Evolutionary conservation across 2,113 vertebrate species (phyloP), one percentile per base, ranked within the genome.

Genomic region (Hydropotes inermis): DNA sequence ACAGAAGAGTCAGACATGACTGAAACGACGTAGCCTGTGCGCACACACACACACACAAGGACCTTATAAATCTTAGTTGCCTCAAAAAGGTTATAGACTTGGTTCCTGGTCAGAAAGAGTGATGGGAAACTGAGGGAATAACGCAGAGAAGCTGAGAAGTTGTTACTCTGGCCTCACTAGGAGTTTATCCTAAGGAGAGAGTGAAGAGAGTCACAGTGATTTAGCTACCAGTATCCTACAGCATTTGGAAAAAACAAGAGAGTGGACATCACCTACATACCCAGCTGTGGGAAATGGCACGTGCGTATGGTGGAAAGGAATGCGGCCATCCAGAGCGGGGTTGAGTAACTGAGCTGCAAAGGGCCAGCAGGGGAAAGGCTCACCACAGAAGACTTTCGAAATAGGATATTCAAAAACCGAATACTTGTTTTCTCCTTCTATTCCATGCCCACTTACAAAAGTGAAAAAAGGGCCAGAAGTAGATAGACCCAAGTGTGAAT

Each of bases 201-300:
- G 16, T 30, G 21, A 87, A 74, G 27, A 67, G 36, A 58, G 28
- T 78, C 57, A 54, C 3, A 7, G 0, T 94, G 57, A 90, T 87
- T 95, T 95, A 88, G 43, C 79, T 91, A 84, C 45, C 57, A 54
- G 58, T 82, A 60, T 82, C n/a, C 17, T 43, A 92, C 54, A 74
- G 60, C 57, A 57, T 21, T 81, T 89, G 78, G 97, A n/a, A 93
- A 94, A 94, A 88, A 87, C 1, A 43, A 52, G 88, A 83, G 70
- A 25, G 16, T 89, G 92, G 87, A 94, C 92, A 94, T 91, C 70
- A 87, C 93, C 88, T 83, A 58, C 91, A 60, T 90, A 52, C 55
- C 67, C 85, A 83, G 11, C 67, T 45, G 3, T 25, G 11, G 82
- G 54, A 79, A 95, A 47, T 61, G 67, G 45, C 27, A 14, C 52